phyloP scores from a whole-genome alignment of 2,113 vertebrate species.

The Dolichallabes microphthalmus region DNA sequence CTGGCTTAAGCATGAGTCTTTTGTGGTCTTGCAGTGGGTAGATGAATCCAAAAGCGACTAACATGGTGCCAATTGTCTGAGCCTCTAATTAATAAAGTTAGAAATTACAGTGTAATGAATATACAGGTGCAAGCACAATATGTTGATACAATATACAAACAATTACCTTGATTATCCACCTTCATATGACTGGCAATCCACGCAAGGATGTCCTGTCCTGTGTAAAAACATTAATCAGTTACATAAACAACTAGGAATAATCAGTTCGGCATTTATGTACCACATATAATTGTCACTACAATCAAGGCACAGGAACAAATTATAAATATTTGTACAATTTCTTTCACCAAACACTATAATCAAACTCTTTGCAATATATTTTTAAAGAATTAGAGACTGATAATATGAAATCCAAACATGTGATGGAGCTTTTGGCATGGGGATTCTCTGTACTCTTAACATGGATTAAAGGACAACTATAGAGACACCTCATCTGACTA shows the following conservation, averaged over 20 bases:
- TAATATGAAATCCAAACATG: neutral
- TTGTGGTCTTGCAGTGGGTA: slow-evolving; percentile 92
- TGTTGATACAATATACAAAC: neutral
- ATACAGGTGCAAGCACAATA: neutral
- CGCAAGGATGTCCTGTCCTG: slow-evolving; percentile 67
- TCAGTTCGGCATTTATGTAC: neutral
- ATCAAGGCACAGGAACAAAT: neutral
- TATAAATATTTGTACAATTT: neutral
- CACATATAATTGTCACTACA: neutral
- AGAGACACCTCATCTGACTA: slow-evolving; percentile 66
- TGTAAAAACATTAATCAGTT: neutral
- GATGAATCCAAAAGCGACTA: slow-evolving; percentile 89
- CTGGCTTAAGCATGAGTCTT: slow-evolving; percentile 82
- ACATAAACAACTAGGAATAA: neutral
- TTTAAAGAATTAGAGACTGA: neutral
- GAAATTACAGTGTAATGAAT: neutral
- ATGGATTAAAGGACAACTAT: slow-evolving; percentile 63
- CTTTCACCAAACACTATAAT: neutral
- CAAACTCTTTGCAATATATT: neutral
- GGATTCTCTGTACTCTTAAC: neutral
- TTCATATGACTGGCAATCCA: slow-evolving; percentile 73
- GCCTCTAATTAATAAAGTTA: slow-evolving; percentile 75
- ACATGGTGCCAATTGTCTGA: slow-evolving; percentile 80
- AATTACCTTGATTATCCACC: slow-evolving; percentile 63
- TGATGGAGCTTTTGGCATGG: neutral